These are phyloP conservation scores for Coregonus suidteri DNA, from an alignment of 2,797 vertebrate species.

Conservation along the genomic window DNA sequence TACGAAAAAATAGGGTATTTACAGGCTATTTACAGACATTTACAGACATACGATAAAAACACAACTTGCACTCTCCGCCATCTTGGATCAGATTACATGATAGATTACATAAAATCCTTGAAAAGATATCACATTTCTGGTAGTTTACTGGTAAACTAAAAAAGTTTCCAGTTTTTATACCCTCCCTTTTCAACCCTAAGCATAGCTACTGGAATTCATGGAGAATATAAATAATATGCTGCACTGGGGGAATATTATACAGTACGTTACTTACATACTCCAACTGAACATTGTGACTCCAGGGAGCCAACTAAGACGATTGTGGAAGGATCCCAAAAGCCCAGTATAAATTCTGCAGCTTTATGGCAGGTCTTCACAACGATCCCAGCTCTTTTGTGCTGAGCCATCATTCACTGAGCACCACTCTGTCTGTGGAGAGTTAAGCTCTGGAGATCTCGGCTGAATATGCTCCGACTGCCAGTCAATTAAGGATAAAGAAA, in stretches of 20 bases:
- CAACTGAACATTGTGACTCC: not conserved
- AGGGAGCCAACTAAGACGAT: conserved; percentile 35
- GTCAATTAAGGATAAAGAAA: conserved; percentile 46
- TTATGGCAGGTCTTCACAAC: conserved; percentile 41
- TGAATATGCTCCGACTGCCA: conserved; percentile 48
- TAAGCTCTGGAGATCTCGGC: conserved; percentile 41
- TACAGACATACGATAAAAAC: too few relatives aligned
- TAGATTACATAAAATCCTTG: too few relatives aligned
- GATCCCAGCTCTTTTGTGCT: conserved; percentile 53
- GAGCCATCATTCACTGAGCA: not conserved
- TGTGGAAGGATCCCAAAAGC: conserved; percentile 44
- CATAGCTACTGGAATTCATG: not conserved
- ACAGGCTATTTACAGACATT: too few relatives aligned
- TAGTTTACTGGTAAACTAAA: too few relatives aligned
- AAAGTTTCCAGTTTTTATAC: too few relatives aligned
- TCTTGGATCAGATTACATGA: too few relatives aligned
- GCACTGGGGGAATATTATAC: not conserved
- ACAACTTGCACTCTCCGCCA: too few relatives aligned
- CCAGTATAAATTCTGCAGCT: conserved; percentile 49
- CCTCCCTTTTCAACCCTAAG: too few relatives aligned
- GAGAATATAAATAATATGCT: not conserved
- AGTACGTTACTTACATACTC: not conserved
- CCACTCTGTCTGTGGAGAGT: conserved; percentile 21
- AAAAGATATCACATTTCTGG: too few relatives aligned
- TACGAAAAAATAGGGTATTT: too few relatives aligned